Base-by-base conservation (phyloP, 2,113 vertebrate species). In the Sarotherodon lohbergeri region DNA sequence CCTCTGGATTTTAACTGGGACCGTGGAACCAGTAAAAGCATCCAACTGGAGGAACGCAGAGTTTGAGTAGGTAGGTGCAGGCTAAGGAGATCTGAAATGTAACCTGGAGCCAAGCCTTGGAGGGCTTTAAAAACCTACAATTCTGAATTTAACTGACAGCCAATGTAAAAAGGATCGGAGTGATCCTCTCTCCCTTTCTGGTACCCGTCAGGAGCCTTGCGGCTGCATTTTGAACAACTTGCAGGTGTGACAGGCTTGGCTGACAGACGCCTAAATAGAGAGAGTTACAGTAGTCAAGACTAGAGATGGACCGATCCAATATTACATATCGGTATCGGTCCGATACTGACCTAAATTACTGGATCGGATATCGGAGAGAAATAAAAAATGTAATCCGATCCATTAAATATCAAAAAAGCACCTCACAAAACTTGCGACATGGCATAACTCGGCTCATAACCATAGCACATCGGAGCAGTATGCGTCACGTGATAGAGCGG, bases 21-120 rank as follows among this genome's bases (percentile, higher is more conserved):
- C 17, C 36, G 59, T 36, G 32, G 59, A 63, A 63, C 17, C 59
- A 36, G 32, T 63, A 3, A 63, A 63, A 36, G 59, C 32, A 63
- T 17, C 59, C 2, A 0, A 66, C 17, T 66, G 61, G 61, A 66
- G 61, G 32, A 66, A 36, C 0, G 0, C 4, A 36, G 17, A 39
- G 61, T 66, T 66, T n/a, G 61, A 66, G 0, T 39, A 0, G 17
- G 32, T 36, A n/a, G 59, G 32, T 36, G 59, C 2, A n/a, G 61
- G 61, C 61, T 66, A n/a, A 66, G 32, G 6, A 66, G 61, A 66
- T 66, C 17, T 66, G 61, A 36, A 66, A 36, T 66, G 61, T 36
- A 66, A 66, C 61, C 61, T 66, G 61, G 9, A 36, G 61, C 61
- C 10, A 66, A 61, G 57, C 14, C 29, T 32, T 61, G 29, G 27